phyloP scores from a whole-genome alignment of 2,797 vertebrate genomes.

The Silurus aristotelis region DNA sequence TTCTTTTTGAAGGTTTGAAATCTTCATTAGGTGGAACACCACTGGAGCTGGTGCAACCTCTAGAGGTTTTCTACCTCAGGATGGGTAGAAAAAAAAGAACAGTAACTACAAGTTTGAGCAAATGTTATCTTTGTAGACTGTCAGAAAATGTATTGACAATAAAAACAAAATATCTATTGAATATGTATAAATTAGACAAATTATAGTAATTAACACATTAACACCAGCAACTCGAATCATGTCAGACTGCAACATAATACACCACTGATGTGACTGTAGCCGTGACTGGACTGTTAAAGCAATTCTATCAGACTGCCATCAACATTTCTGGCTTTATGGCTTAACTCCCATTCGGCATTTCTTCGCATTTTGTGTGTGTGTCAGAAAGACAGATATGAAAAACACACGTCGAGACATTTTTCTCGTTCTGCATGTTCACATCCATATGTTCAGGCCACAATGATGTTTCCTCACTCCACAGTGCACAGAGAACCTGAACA shows the following conservation, averaged over 20 bases:
- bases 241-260: not conserved
- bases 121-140: too few species aligned
- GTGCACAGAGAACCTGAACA: not conserved
- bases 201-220: too few species aligned
- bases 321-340: constrained; percentile 21
- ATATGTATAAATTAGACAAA: not conserved
- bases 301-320: constrained; percentile 2
- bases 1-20: too few species aligned
- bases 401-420: not conserved
- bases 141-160: too few species aligned
- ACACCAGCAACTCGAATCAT: not conserved
- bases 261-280: constrained; percentile 67
- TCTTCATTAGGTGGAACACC: too few species aligned
- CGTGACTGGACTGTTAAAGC: constrained; percentile 61
- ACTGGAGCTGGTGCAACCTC: too few species aligned
- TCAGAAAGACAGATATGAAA: not conserved
- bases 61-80: too few species aligned
- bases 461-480: not conserved
- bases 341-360: not conserved
- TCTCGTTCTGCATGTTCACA: not conserved
- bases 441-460: not conserved
- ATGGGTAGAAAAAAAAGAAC: too few species aligned
- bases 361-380: not conserved
- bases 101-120: too few species aligned
- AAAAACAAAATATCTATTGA: too few species aligned